These are phyloP conservation scores for Macrotrachela quadricornifera DNA, from an alignment of 1,140 invertebrate species.

Conservation along the genomic window DNA sequence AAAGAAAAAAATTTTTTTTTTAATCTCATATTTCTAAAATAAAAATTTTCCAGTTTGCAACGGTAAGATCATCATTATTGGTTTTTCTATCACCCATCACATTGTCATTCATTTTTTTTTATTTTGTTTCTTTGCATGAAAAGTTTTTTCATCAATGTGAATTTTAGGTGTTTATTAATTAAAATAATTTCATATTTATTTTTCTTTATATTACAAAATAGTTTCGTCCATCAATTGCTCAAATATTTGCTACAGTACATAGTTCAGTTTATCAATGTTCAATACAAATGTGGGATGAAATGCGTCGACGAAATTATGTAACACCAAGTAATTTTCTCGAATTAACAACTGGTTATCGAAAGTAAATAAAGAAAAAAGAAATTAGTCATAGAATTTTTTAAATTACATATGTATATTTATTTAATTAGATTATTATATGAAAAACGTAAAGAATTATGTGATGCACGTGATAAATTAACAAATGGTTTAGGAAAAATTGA, in stretches of 20 bases:
- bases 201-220: neutral
- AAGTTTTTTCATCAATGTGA: neutral
- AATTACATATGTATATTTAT: slow-evolving; percentile 1
- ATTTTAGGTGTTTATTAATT: no score
- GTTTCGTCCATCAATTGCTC: slow-evolving; percentile 36
- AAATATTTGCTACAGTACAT: slow-evolving; percentile 53
- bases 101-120: neutral
- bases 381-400: neutral
- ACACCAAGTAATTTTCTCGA: slow-evolving; percentile 63
- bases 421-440: slow-evolving; percentile 44
- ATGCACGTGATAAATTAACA: slow-evolving; percentile 43
- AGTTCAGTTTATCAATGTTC: slow-evolving; percentile 44
- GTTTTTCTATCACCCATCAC: neutral
- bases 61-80: no score
- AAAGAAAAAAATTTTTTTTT: neutral
- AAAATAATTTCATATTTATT: neutral
- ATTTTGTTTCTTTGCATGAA: neutral
- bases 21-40: neutral
- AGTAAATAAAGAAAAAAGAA: slow-evolving; percentile 37
- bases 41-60: neutral
- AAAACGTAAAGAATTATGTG: slow-evolving; percentile 46
- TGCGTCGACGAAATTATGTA: slow-evolving; percentile 59
- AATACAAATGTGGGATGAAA: slow-evolving; percentile 45
- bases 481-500: slow-evolving; percentile 56
- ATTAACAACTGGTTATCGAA: slow-evolving; percentile 54